A percentile compares a stretch with the other conserved stretches of the same genome.
phyloP scores from a whole-genome alignment of 2,113 vertebrate genomes.

The Ibidorhyncha struthersii region DNA sequence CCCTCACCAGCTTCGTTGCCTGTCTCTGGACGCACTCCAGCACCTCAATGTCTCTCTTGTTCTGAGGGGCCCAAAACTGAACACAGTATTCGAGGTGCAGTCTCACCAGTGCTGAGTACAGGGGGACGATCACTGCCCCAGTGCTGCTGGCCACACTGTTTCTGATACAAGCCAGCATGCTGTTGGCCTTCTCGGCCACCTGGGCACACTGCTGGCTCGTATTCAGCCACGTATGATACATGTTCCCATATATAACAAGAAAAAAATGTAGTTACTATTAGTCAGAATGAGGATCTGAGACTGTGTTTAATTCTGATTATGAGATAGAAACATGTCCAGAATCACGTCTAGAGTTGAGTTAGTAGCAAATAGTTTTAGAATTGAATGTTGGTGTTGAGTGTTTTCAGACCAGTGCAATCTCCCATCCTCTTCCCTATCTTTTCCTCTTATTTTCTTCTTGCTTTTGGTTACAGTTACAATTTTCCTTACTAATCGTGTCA shows the following conservation, averaged over 20 bases:
- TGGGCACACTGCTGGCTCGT: too few species aligned
- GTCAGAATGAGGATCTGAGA: background rate
- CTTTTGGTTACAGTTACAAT: background rate
- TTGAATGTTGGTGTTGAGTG: background rate
- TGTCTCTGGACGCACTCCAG: too few species aligned
- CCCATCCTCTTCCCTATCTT: background rate
- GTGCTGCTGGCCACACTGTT: too few species aligned
- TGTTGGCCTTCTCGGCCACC: too few species aligned
- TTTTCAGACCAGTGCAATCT: background rate
- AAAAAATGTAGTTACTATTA: background rate
- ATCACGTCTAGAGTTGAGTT: background rate
- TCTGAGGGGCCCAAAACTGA: too few species aligned
- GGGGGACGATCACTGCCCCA: too few species aligned
- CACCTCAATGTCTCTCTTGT: too few species aligned
- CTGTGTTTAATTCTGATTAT: background rate
- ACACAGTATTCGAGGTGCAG: too few species aligned
- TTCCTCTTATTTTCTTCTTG: background rate
- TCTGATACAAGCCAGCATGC: too few species aligned
- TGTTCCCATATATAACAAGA: background rate
- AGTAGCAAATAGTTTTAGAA: background rate
- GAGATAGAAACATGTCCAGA: background rate
- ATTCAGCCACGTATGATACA: background rate
- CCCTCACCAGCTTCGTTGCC: too few species aligned
- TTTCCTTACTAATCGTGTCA: background rate
- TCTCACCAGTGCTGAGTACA: too few species aligned